Percentiles rank a stretch among this genome's conserved stretches.
These are phyloP conservation scores for Serilophus lunatus DNA, from an alignment of 2,113 vertebrate genomes.

Conservation along the genomic window DNA sequence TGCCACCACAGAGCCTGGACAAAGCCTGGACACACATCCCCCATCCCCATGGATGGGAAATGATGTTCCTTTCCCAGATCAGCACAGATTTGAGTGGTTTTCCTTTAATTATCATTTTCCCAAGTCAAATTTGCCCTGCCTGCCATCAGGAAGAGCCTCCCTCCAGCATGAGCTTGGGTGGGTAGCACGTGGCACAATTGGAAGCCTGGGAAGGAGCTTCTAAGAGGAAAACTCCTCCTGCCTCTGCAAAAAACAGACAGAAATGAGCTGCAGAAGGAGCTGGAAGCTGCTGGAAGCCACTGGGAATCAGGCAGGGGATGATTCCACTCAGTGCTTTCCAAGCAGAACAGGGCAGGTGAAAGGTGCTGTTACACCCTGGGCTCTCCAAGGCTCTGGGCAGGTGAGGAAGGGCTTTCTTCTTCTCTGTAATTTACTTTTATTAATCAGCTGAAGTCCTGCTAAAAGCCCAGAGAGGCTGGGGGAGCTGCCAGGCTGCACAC, in stretches of 20 bases:
- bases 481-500: not conserved
- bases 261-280: not conserved
- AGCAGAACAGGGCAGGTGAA: not conserved
- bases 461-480: not conserved
- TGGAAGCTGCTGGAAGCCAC: not conserved
- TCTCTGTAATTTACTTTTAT: not conserved
- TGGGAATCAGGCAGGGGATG: not conserved
- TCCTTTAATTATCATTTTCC: not conserved
- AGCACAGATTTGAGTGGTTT: not conserved
- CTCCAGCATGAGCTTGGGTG: not conserved
- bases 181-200: not conserved
- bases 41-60: accelerated
- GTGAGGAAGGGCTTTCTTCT: not conserved
- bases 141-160: not conserved
- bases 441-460: not conserved
- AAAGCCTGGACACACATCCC: not conserved
- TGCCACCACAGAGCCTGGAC: not conserved
- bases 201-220: not conserved
- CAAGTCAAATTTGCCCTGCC: not conserved
- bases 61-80: not conserved
- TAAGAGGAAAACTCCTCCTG: not conserved
- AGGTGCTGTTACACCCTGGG: not conserved
- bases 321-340: not conserved
- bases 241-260: not conserved
- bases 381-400: not conserved